Percentiles rank a stretch among this genome's conserved stretches.
Evolutionary conservation across 2,113 vertebrate species (phyloP).

Genomic region (Pseudorectes ferrugineus): DNA sequence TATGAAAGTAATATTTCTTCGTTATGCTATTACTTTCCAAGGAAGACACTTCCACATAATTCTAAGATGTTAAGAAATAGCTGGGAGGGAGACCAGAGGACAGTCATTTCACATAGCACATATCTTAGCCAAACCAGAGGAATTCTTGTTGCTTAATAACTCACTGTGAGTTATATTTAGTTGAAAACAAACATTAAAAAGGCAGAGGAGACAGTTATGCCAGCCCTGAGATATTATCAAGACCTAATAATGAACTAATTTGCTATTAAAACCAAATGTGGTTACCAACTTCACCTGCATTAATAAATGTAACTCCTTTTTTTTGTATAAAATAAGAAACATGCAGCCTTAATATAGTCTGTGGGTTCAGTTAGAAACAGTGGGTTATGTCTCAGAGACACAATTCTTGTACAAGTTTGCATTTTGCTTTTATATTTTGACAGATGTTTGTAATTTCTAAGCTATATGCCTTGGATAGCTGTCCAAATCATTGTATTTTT

Average conservation of each 20-base stretch:
- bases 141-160: background rate
- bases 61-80: background rate
- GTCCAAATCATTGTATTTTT: background rate
- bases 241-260: background rate
- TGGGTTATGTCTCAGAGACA: background rate
- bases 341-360: background rate
- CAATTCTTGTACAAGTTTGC: background rate
- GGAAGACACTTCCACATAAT: background rate
- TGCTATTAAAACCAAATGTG: background rate
- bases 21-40: background rate
- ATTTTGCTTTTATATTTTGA: slow-evolving; percentile 26
- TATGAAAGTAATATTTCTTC: background rate
- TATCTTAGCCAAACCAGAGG: background rate
- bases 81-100: background rate
- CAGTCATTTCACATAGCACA: background rate
- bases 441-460: slow-evolving; percentile 21
- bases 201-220: background rate
- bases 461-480: background rate
- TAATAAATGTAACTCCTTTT: background rate
- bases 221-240: background rate
- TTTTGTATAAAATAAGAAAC: background rate
- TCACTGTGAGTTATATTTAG: background rate
- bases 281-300: background rate
- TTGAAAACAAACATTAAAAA: background rate
- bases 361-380: background rate